phyloP scores from a whole-genome alignment of 2,113 vertebrate genomes.

The Pantherophis guttatus region DNA sequence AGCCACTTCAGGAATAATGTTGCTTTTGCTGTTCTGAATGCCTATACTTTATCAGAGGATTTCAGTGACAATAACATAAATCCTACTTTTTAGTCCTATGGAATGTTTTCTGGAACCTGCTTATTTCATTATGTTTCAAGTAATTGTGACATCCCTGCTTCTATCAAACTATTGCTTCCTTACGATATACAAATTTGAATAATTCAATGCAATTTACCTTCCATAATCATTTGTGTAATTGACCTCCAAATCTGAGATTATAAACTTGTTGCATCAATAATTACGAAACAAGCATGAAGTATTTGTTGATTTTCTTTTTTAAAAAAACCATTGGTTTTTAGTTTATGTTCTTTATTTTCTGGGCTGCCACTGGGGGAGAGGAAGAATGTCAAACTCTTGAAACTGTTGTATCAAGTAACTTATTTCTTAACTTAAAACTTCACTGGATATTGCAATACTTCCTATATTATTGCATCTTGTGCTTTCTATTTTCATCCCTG shows the following conservation, averaged over 20 bases:
- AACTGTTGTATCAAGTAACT: background rate
- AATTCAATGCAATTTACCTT: background rate
- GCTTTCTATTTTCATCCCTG: background rate
- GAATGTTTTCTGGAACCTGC: background rate
- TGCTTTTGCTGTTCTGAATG: background rate
- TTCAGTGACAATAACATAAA: background rate
- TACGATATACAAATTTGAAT: background rate
- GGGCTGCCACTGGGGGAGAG: background rate
- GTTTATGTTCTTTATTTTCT: background rate
- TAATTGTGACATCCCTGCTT: background rate
- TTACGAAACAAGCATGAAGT: background rate
- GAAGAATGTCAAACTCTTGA: background rate
- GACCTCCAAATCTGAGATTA: background rate
- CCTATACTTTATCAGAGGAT: background rate
- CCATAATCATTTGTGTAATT: background rate
- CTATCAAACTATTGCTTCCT: background rate
- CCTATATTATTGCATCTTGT: background rate
- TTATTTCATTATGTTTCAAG: background rate
- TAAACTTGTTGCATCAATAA: background rate
- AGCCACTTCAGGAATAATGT: constrained; percentile 20
- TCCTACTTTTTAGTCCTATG: background rate
- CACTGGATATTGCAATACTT: background rate
- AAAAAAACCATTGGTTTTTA: background rate
- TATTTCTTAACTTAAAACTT: background rate
- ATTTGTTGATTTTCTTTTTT: background rate